A percentile compares a stretch with the other conserved stretches of the same genome.
These are phyloP conservation scores for Leucoraja ocellata DNA, from an alignment of 2,797 vertebrate species.

Conservation along the genomic window DNA sequence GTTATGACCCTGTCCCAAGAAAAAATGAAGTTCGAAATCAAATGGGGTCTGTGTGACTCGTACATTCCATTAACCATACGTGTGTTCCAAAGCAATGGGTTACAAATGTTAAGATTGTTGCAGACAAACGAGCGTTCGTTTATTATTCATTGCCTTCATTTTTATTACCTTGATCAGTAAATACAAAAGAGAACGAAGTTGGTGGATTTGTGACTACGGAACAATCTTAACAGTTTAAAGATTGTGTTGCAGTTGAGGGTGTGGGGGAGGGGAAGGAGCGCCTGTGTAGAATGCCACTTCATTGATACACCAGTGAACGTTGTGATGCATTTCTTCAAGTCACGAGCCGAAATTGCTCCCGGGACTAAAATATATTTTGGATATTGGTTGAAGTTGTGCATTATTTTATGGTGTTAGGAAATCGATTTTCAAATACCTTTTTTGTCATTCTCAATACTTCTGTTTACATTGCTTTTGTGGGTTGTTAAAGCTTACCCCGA, in stretches of 20 bases:
- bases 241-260: conserved; percentile 28
- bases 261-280: conserved; percentile 6
- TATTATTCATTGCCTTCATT: background rate
- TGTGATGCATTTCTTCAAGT: conserved; percentile 30
- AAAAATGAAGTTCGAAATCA: background rate
- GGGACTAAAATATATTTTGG: background rate
- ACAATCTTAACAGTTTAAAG: conserved; percentile 13
- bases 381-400: background rate
- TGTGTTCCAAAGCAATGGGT: background rate
- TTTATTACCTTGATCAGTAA: background rate
- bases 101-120: background rate
- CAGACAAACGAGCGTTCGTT: background rate
- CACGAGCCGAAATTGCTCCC: conserved; percentile 1
- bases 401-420: conserved; percentile 9
- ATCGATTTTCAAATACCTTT: background rate
- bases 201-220: conserved; percentile 21
- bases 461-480: conserved; percentile 2
- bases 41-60: conserved; percentile 12
- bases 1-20: background rate
- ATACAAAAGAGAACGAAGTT: background rate
- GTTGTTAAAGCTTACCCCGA: background rate
- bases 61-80: background rate
- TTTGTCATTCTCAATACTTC: background rate
- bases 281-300: conserved; percentile 11
- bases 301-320: conserved; percentile 30